These are phyloP conservation scores for Salvator merianae DNA, from an alignment of 2,113 vertebrate species.

Conservation along the genomic window DNA sequence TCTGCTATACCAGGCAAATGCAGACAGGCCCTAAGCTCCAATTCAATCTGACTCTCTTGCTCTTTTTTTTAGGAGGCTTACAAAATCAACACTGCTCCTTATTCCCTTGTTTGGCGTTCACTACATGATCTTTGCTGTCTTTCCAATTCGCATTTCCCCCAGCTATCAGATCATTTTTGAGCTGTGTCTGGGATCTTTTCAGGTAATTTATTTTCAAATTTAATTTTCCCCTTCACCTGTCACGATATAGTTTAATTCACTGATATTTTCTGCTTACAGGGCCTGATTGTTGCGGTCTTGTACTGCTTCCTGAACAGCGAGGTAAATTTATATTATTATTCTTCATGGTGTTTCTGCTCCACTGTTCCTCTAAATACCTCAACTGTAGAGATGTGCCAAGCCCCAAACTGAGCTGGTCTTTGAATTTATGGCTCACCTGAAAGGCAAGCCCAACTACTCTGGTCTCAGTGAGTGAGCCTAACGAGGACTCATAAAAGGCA, in stretches of 20 bases:
- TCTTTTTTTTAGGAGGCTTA: conserved; percentile 80
- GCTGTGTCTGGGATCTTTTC: conserved; percentile 89
- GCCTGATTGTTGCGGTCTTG: conserved; percentile 86
- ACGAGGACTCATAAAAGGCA: no score
- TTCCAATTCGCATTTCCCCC: conserved; percentile 75
- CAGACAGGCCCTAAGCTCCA: not conserved
- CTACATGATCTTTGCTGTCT: conserved; percentile 86
- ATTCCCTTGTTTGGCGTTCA: conserved; percentile 92
- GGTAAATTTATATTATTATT: conserved; percentile 73
- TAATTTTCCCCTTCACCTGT: not conserved
- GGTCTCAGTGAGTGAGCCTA: no score
- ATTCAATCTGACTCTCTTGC: conserved; percentile 23
- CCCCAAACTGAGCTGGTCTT: no score
- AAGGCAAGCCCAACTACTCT: no score
- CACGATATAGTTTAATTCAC: conserved; percentile 28
- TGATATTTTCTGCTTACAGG: conserved; percentile 71
- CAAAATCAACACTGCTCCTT: conserved; percentile 92
- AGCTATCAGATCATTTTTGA: conserved; percentile 89
- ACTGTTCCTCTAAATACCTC: no score
- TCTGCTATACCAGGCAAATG: no score
- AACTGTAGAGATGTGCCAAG: no score
- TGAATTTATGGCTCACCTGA: no score
- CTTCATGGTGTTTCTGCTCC: no score
- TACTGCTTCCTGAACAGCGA: conserved; percentile 94
- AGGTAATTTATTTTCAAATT: conserved; percentile 74